These are phyloP conservation scores for Cyclophora punctaria DNA, from an alignment of 2,888 invertebrate species.

Conservation along the genomic window DNA sequence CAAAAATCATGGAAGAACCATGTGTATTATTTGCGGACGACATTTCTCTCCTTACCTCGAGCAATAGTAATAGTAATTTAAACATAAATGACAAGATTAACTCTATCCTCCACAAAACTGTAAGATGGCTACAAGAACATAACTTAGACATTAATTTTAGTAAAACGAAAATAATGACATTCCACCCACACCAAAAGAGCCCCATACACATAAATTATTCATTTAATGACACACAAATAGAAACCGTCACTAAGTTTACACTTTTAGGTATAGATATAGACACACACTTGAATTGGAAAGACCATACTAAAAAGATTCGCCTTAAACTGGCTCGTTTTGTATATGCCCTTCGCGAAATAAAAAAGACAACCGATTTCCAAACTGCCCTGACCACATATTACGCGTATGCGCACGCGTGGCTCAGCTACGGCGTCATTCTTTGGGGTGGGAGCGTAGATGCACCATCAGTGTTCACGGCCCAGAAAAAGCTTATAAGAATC, in stretches of 20 bases:
- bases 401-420: slow-evolving; percentile 1
- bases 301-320: too few relatives aligned
- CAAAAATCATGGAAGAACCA: background rate
- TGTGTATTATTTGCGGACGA: background rate
- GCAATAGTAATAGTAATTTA: background rate
- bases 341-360: slow-evolving; percentile 1
- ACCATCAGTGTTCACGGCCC: background rate
- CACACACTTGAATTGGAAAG: background rate
- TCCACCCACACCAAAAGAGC: background rate
- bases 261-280: background rate
- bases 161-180: background rate
- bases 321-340: slow-evolving; percentile 1
- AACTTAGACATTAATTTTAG: background rate
- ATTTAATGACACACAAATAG: background rate
- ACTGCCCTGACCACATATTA: slow-evolving; percentile 2
- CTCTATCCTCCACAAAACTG: background rate
- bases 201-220: background rate
- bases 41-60: background rate
- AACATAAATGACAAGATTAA: background rate
- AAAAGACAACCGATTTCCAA: slow-evolving; percentile 1
- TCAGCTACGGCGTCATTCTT: background rate
- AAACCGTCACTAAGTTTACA: background rate
- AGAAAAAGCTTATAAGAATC: slow-evolving; percentile 2
- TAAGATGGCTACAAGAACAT: background rate
- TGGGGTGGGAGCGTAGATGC: background rate